These are phyloP conservation scores for Pteronotus mesoamericanus DNA, from an alignment of 2,797 vertebrate species.

Conservation along the genomic window DNA sequence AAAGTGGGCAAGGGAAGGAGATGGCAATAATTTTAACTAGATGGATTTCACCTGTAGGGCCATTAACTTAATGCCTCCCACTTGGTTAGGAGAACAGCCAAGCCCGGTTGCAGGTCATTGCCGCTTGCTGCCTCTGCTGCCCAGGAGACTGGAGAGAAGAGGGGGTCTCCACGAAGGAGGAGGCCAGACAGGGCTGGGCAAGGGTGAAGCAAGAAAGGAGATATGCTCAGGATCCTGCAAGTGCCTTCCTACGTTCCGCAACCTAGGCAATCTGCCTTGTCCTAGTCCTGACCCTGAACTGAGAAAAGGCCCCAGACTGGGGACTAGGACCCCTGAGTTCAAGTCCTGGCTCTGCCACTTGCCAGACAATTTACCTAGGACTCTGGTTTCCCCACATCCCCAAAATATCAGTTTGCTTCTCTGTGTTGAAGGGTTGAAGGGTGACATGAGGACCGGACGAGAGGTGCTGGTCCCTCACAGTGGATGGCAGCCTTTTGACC, in stretches of 20 bases:
- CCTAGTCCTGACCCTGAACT: neutral
- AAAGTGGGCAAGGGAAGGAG: neutral
- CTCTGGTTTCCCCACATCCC: neutral
- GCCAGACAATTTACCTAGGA: neutral
- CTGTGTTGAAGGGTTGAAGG: neutral
- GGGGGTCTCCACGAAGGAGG: neutral
- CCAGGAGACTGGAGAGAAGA: neutral
- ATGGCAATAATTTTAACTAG: slow-evolving; percentile 34
- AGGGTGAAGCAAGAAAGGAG: neutral
- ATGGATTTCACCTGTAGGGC: slow-evolving; percentile 63
- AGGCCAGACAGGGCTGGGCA: neutral
- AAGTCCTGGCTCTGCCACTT: neutral
- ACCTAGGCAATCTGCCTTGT: neutral
- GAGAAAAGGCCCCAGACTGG: neutral
- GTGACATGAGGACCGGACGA: neutral
- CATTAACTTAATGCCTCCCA: slow-evolving; percentile 69
- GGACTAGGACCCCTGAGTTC: neutral
- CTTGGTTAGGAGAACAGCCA: slow-evolving; percentile 65
- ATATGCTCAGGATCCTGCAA: neutral
- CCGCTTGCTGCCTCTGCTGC: neutral
- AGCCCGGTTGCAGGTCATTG: slow-evolving; percentile 13
- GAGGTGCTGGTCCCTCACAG: neutral
- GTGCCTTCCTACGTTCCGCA: neutral
- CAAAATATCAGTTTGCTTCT: neutral
- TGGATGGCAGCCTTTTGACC: neutral